Base-by-base conservation (phyloP, 2,888 invertebrate genomes). In the Meteorus cinctellus region DNA sequence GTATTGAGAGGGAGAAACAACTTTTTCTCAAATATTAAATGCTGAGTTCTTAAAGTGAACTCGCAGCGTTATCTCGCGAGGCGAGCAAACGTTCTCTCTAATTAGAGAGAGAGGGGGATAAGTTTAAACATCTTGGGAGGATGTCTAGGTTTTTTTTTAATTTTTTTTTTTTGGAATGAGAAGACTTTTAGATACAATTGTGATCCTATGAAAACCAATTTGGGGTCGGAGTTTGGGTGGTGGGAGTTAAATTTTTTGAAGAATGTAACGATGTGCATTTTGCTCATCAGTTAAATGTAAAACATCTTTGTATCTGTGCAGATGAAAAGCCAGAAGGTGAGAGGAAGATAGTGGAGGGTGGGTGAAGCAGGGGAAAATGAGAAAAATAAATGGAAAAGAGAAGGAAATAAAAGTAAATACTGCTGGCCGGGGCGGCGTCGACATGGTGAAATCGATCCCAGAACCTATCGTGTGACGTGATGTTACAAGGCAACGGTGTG, bases 211-310 rank as follows among this genome's bases (percentile, higher is more conserved):
- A 69, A 45, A 10, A 70, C 34, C 51, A 65, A 60, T 59, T 45
- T 34, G 75, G 60, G 27, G 65, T 24, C 71, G 41, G 31, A 45
- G 55, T 36, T 55, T 24, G 34, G 65, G 70, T 70, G 24, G 68
- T 8, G 66, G 48, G 59, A 48, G 65, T 19, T 36, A n/a, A 55
- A 36, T 59, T 36, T 48, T 67, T 36, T 19, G 48, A 55, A 73
- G 60, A 75, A 62, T 68, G 73, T 73, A 60, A 66, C 74, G 68
- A 71, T 63, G 59, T 29, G 48, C n/a, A 48, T n/a, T 19, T 60
- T 19, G 70, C 63, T 29, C 62, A 65, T 70, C 31, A 71, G 67
- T 79, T 72, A 72, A 76, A 72, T 48, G 34, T 63, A 41, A 19
- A 36, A 41, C 65, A 24, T 65, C 36, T 36, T 29, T 67, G 69